phyloP scores from a whole-genome alignment of 2,888 invertebrate species.

The Pteria penguin region DNA sequence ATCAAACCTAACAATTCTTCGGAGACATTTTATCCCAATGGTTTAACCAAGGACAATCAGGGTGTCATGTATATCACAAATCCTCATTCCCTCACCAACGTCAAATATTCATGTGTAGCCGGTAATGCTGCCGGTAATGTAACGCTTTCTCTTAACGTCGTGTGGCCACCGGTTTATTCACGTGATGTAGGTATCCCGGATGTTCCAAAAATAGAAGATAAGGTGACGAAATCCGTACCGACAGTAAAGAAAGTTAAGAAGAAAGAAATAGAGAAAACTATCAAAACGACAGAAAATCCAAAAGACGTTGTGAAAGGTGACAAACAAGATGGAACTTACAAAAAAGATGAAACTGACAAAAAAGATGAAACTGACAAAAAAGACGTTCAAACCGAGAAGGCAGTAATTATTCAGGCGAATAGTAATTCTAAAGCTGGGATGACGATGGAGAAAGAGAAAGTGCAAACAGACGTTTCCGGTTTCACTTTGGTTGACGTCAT shows the following conservation, averaged over 20 bases:
- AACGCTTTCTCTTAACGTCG: conserved; percentile 77
- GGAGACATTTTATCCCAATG: conserved; percentile 61
- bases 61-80: conserved; percentile 71
- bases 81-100: conserved; percentile 62
- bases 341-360: not conserved
- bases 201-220: conserved; percentile 28
- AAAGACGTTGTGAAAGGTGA: conserved; percentile 15
- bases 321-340: not conserved
- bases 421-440: conserved; percentile 28
- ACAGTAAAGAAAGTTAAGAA: conserved; percentile 27
- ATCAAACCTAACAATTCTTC: conserved; percentile 74
- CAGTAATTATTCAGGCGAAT: conserved; percentile 27
- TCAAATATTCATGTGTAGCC: conserved; percentile 77
- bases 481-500: conserved; percentile 76
- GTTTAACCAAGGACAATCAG: conserved; percentile 51
- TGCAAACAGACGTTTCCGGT: conserved; percentile 2
- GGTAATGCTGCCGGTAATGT: conserved; percentile 79
- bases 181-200: conserved; percentile 38
- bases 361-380: not conserved
- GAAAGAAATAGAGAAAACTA: not conserved
- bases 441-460: conserved; percentile 22
- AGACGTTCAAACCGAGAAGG: conserved; percentile 13
- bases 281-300: not conserved
- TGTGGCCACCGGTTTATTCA: conserved; percentile 66
- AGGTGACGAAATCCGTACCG: conserved; percentile 31